Evolutionary conservation across 2,888 invertebrate genomes (phyloP), one percentile per base, ranked within the genome.

Genomic region (Drosophila demipolita): DNA sequence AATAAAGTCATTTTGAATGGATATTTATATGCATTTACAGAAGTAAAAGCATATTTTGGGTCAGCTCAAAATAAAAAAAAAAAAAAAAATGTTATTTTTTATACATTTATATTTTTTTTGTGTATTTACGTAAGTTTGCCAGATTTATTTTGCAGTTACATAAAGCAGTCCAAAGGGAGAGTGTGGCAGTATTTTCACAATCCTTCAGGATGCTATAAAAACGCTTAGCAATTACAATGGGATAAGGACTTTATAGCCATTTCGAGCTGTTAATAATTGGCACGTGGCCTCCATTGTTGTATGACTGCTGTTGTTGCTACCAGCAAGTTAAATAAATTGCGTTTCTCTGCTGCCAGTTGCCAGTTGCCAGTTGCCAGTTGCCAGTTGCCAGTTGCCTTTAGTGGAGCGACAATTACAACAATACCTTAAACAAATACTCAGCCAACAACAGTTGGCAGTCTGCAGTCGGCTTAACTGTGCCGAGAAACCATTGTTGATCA

Each of bases 361-460:
- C 54, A 50, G 58, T 35, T 15, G 67, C 32, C 48, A 17, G 38
- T 62, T 72, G 61, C 53, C 42, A 50, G 58, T 35, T 15, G 67
- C 32, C 48, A 17, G 38, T 62, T 72, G 61, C 53, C 42, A 26
- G 48, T 57, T 68, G 67, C 53, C 50, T 54, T 59, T 54, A 50
- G 72, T 48, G 26, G 35, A 66, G 65, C 72, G 71, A 63, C 81
- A 80, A 86, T 74, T 69, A 66, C 71, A 89, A 89, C 90, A 90
- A 85, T 89, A 78, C 75, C 78, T 90, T 85, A 68, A 89, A 78
- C 84, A 85, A 85, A 85, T 87, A 90, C 78, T 55, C 61, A 52
- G 23, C 53, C 66, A 60, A 58, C 59, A 65, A 36, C 36, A 33
- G 32, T 26, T 26, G 49, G 49, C 49, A 32, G 15, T 1, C 53